Evolutionary conservation across 2,888 invertebrate genomes (phyloP).

Genomic region (Drosophila mayaguana): DNA sequence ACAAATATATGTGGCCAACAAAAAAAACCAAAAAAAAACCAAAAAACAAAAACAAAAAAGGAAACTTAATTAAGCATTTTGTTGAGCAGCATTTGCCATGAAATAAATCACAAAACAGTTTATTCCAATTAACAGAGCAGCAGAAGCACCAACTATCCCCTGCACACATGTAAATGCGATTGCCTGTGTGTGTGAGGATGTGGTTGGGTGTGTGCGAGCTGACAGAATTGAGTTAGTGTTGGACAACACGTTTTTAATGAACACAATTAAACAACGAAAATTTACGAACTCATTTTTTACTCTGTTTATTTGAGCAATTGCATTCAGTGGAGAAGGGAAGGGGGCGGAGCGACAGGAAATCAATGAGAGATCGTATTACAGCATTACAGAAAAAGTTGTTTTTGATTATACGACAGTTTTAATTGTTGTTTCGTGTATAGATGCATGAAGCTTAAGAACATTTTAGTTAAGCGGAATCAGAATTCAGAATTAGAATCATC

Average conservation of each 20-base stretch:
- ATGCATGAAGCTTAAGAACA: neutral
- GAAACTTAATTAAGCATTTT: slow-evolving; percentile 66
- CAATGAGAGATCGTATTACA: neutral
- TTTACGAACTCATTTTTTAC: neutral
- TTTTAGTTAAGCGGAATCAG: neutral
- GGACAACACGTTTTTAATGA: slow-evolving; percentile 16
- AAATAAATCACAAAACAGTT: slow-evolving; percentile 62
- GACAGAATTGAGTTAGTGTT: slow-evolving; percentile 17
- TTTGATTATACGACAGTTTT: neutral
- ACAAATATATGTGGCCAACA: slow-evolving; percentile 17
- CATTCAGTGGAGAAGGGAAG: no score
- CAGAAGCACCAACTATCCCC: neutral
- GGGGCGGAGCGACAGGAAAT: neutral
- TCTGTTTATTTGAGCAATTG: neutral
- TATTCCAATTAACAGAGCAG: slow-evolving; percentile 59
- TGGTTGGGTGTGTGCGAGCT: neutral
- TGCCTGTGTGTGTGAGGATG: neutral
- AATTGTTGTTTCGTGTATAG: neutral
- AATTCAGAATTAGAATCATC: neutral
- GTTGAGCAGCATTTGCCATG: slow-evolving; percentile 41
- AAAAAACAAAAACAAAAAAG: slow-evolving; percentile 27
- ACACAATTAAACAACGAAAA: slow-evolving; percentile 12
- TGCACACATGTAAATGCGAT: slow-evolving; percentile 9
- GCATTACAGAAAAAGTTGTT: neutral
- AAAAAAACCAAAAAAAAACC: slow-evolving; percentile 28